Conservation (phyloP, 2,797 vertebrate genomes). For the Salarias fasciatus region DNA sequence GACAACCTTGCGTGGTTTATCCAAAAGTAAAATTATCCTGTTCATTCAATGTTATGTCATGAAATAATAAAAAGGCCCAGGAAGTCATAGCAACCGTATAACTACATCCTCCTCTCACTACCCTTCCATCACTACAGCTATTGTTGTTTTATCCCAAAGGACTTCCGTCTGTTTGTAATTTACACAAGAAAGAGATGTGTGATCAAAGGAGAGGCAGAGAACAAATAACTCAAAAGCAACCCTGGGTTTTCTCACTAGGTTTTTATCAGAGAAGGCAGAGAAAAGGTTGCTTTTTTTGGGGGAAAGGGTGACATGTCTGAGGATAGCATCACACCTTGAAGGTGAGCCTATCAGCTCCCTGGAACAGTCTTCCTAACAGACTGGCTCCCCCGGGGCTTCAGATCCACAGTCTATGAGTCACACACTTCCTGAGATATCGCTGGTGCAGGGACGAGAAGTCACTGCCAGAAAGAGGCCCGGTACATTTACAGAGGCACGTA, state of each 20-base stretch:
- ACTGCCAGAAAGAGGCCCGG: constrained; percentile 22
- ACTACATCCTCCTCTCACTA: constrained; percentile 4
- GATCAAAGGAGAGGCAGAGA: constrained; percentile 59
- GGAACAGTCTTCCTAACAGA: constrained; percentile 70
- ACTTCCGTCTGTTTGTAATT: constrained; percentile 54
- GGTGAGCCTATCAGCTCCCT: constrained; percentile 69
- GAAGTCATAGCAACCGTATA: constrained; percentile 8
- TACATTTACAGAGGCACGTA: constrained; percentile 31
- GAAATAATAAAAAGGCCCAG: constrained; percentile 1
- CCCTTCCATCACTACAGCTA: constrained; percentile 8
- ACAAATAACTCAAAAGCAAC: constrained; percentile 61
- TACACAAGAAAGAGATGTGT: constrained; percentile 65
- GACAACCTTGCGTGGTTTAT: neutral
- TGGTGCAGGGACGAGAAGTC: constrained; percentile 37
- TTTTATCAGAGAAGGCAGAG: constrained; percentile 40
- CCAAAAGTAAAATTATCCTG: neutral
- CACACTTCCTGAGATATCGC: constrained; percentile 48
- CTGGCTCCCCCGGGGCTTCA: constrained; percentile 60
- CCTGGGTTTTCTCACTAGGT: neutral
- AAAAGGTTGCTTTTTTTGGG: constrained; percentile 54
- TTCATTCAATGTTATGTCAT: constrained; percentile 5
- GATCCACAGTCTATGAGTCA: constrained; percentile 70
- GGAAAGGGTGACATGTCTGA: constrained; percentile 61
- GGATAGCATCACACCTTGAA: constrained; percentile 69
- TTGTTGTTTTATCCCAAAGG: constrained; percentile 41